phyloP scores from a whole-genome alignment of 2,888 invertebrate species.

The Conistra vaccinii region DNA sequence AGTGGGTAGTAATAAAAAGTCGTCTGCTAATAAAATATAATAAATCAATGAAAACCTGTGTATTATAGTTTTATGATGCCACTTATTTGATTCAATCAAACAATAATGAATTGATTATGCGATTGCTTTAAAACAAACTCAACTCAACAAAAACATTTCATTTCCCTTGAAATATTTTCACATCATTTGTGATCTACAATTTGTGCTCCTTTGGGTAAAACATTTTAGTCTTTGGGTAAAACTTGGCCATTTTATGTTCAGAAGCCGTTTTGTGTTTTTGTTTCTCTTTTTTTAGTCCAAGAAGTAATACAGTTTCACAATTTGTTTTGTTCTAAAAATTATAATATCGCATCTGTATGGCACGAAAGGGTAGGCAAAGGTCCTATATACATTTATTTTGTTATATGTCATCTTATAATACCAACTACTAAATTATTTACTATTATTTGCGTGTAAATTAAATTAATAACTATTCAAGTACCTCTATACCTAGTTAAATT shows the following conservation, averaged over 20 bases:
- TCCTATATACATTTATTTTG: background rate
- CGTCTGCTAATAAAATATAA: constrained; percentile 21
- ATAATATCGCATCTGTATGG: too few species aligned
- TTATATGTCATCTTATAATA: background rate
- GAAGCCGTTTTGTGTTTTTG: background rate
- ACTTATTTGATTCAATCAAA: constrained; percentile 41
- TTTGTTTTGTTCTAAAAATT: background rate
- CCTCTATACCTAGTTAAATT: background rate
- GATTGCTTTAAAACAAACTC: background rate
- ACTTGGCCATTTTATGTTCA: background rate
- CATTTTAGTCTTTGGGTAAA: background rate
- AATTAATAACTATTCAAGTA: background rate
- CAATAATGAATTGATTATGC: constrained; percentile 16
- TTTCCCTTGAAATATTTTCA: background rate
- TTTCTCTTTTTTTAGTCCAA: constrained; percentile 1
- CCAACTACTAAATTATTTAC: background rate
- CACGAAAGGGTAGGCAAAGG: background rate
- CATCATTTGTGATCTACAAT: background rate
- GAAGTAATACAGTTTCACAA: background rate
- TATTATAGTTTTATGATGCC: constrained; percentile 18
- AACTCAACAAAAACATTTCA: constrained; percentile 7
- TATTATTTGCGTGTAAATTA: background rate
- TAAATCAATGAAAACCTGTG: constrained; percentile 25
- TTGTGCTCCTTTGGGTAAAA: background rate
- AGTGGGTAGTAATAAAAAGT: background rate